These are phyloP conservation scores for Clarias gariepinus DNA, from an alignment of 2,113 vertebrate genomes.

Conservation along the genomic window DNA sequence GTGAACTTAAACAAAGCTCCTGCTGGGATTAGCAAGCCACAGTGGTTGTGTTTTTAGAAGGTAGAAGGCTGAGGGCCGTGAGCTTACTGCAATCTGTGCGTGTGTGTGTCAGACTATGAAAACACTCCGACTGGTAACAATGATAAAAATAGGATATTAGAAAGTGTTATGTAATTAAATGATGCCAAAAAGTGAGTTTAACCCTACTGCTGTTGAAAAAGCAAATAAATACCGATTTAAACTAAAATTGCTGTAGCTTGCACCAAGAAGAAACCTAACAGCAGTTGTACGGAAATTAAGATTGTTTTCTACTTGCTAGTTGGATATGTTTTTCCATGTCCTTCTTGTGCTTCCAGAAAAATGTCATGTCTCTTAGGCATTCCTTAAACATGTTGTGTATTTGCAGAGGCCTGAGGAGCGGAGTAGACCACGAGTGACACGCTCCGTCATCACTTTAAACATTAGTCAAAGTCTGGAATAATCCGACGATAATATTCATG, in stretches of 20 bases:
- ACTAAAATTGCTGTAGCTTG: not conserved
- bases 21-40: not conserved
- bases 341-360: not conserved
- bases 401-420: not conserved
- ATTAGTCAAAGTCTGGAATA: not conserved
- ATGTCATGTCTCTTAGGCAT: not conserved
- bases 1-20: constrained; percentile 42
- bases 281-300: not conserved
- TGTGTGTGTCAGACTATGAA: not conserved
- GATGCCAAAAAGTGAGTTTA: not conserved
- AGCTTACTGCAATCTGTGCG: not conserved
- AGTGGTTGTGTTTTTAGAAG: constrained; percentile 3
- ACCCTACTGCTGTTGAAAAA: not conserved
- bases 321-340: constrained; percentile 6
- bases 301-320: not conserved
- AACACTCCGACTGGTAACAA: not conserved
- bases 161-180: not conserved
- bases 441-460: constrained; percentile 8
- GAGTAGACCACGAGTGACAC: constrained; percentile 3
- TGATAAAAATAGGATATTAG: not conserved
- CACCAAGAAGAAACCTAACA: not conserved
- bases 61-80: not conserved
- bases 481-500: not conserved
- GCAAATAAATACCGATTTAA: not conserved
- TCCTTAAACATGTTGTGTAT: not conserved